Evolutionary conservation across 2,888 invertebrate species (phyloP).

Genomic region (Cerceris ruficornis): DNA sequence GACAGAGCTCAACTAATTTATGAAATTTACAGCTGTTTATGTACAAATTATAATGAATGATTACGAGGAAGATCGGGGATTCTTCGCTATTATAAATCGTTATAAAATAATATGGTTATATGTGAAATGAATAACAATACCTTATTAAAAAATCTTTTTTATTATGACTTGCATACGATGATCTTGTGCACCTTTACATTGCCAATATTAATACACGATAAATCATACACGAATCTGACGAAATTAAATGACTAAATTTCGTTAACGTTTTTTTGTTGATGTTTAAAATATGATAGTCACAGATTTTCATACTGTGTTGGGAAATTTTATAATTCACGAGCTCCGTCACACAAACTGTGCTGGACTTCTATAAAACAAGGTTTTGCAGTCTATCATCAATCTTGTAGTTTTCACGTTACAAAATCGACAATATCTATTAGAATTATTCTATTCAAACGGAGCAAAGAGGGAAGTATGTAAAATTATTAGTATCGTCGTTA

Average conservation of each 20-base stretch:
- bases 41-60: conserved; percentile 12
- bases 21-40: background rate
- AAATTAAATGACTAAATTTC: conserved; percentile 53
- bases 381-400: conserved; percentile 30
- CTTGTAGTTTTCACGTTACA: conserved; percentile 39
- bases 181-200: conserved; percentile 72
- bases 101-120: conserved; percentile 21
- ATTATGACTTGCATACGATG: conserved; percentile 69
- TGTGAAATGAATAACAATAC: conserved; percentile 46
- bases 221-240: conserved; percentile 55
- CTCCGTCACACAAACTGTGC: conserved; percentile 58
- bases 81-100: background rate
- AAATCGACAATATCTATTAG: conserved; percentile 42
- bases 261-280: conserved; percentile 46
- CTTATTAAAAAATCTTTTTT: conserved; percentile 74
- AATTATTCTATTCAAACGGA: conserved; percentile 52
- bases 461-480: conserved; percentile 54
- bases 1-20: conserved; percentile 53
- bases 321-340: conserved; percentile 58
- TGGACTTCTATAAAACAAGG: conserved; percentile 48
- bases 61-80: conserved; percentile 38
- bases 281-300: conserved; percentile 50
- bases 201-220: conserved; percentile 57
- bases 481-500: conserved; percentile 37
- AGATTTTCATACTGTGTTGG: conserved; percentile 47